Evolutionary conservation across 2,797 vertebrate genomes (phyloP), one percentile per base, ranked within the genome.

Genomic region (Coendou prehensilis): DNA sequence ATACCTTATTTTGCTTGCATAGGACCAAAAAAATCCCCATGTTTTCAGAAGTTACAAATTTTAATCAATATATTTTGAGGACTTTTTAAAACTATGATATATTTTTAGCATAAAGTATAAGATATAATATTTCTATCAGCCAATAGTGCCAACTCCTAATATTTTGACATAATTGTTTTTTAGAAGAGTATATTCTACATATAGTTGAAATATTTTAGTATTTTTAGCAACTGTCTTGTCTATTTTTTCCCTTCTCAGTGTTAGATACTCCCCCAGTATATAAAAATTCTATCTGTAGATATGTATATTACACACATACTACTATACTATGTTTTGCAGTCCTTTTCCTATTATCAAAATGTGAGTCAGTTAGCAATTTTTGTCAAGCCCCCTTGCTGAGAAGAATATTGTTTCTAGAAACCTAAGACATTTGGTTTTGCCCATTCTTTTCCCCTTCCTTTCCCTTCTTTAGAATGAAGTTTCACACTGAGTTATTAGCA

Each of bases 371-470:
- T 37, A 85, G 28, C 28, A 92, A 37, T 5, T 64, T 93, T 89
- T 75, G 28, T 75, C 81, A 75, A 28, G 73, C 41, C 1, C 26
- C 6, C 0, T 11, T 82, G 14, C 18, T 82, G 83, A 41, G 47
- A 63, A 92, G 10, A 87, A 20, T 84, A 52, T 78, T 92, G 41
- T 79, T 94, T 87, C 56, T 89, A 89, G 93, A 67, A 92, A 81
- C 33, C 47, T 83, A 69, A 79, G 71, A 73, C 26, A 50, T 73
- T 87, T 52, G 83, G 17, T 79, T 56, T 88, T 84, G 26, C 8
- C 54, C 17, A 20, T 87, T 56, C 20, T 64, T 84, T 95, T 76
- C 41, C 6, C 26, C 33, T 41, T 50, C 41, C 47, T 11, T 15
- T 75, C 4, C 30, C 90, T 95, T 54, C 89, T 41, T 87, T 52